Evolutionary conservation across 2,888 invertebrate species (phyloP).

Genomic region (Rhagium mordax): DNA sequence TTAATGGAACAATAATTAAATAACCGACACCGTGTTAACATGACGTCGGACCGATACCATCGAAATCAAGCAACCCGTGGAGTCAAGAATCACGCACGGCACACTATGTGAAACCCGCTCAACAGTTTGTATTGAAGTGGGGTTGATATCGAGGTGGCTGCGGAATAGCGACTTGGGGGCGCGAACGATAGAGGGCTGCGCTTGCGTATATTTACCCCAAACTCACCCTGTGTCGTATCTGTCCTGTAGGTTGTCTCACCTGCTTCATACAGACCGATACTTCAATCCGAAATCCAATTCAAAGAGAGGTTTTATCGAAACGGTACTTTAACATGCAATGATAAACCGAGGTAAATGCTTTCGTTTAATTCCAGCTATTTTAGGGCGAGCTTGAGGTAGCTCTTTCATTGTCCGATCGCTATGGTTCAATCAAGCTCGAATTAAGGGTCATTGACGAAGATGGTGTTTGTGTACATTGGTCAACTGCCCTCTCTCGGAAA

Average conservation of each 20-base stretch:
- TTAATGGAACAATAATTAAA: slow-evolving; percentile 64
- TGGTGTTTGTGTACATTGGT: not conserved
- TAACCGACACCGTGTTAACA: slow-evolving; percentile 63
- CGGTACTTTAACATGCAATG: slow-evolving; percentile 56
- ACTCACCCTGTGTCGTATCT: slow-evolving; percentile 54
- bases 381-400: not conserved
- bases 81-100: slow-evolving; percentile 43
- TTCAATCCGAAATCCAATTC: slow-evolving; percentile 50
- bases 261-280: slow-evolving; percentile 44
- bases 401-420: not conserved
- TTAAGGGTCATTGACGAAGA: not conserved
- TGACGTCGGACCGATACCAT: slow-evolving; percentile 58
- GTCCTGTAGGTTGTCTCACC: slow-evolving; percentile 43
- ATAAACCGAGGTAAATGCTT: slow-evolving; percentile 42
- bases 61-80: slow-evolving; percentile 39
- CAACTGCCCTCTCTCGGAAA: not conserved
- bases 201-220: slow-evolving; percentile 66
- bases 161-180: slow-evolving; percentile 64
- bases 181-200: slow-evolving; percentile 70
- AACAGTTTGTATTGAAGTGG: slow-evolving; percentile 70
- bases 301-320: slow-evolving; percentile 51
- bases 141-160: slow-evolving; percentile 56
- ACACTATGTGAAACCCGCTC: slow-evolving; percentile 49
- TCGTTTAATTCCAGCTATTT: slow-evolving; percentile 41
- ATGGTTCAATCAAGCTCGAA: not conserved